Percentiles rank a stretch among this genome's conserved stretches.
phyloP scores from a whole-genome alignment of 2,113 vertebrate genomes.

The Sapayoa aenigma region DNA sequence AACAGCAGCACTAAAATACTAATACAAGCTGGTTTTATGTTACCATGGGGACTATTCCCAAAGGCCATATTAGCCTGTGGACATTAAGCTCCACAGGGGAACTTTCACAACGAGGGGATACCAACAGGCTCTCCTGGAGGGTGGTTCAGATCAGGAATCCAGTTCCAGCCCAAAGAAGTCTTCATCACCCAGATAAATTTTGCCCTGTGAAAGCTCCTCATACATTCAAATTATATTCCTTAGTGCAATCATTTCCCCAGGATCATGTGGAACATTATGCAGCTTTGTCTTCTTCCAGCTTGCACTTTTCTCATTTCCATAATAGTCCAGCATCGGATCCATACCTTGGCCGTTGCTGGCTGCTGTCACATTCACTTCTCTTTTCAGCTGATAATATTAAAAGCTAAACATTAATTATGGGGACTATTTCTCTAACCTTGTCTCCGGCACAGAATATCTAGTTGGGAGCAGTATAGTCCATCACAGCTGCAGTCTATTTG shows the following conservation, averaged over 20 bases:
- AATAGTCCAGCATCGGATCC: not conserved
- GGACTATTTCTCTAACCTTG: slow-evolving; percentile 10
- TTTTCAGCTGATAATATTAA: slow-evolving; percentile 1
- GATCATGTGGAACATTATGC: not conserved
- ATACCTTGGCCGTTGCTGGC: not conserved
- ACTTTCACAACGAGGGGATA: not conserved
- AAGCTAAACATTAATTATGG: not conserved
- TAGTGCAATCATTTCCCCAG: not conserved
- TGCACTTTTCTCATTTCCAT: slow-evolving; percentile 22
- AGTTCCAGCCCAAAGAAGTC: not conserved
- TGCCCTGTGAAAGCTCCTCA: not conserved
- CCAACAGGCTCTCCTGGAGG: not conserved
- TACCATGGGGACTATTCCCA: slow-evolving; percentile 27
- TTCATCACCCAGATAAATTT: not conserved
- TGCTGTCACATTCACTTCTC: not conserved
- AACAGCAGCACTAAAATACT: not conserved
- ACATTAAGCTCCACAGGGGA: not conserved
- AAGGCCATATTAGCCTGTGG: not conserved
- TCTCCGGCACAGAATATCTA: not conserved
- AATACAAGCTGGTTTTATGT: not conserved
- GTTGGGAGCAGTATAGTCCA: not conserved
- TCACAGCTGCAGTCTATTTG: not conserved
- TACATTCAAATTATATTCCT: not conserved
- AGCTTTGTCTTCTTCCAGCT: not conserved
- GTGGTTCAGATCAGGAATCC: not conserved